A percentile compares a stretch with the other conserved stretches of the same genome.
Conservation (phyloP, 2,113 vertebrate species). For the Cephalopterus ornatus region DNA sequence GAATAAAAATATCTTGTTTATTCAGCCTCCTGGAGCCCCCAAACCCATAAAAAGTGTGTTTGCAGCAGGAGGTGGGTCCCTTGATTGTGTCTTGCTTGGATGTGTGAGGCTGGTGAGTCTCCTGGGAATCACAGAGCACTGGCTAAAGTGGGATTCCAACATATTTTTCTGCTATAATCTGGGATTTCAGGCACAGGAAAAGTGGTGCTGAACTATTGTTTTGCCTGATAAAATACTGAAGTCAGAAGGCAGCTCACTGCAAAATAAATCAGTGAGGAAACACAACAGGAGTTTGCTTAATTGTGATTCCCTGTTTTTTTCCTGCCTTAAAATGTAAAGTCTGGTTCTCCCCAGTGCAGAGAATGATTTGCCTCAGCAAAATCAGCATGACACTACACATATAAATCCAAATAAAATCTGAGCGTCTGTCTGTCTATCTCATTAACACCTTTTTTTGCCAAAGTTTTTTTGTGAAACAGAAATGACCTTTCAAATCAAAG, state of each 20-base stretch:
- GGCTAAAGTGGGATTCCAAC: background rate
- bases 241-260: background rate
- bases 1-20: background rate
- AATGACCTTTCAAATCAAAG: background rate
- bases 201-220: background rate
- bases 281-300: background rate
- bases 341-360: background rate
- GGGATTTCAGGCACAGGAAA: background rate
- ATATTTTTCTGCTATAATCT: background rate
- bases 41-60: background rate
- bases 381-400: background rate
- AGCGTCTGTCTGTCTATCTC: background rate
- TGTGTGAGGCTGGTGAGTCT: background rate
- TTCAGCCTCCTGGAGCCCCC: background rate
- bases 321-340: background rate
- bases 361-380: background rate
- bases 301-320: background rate
- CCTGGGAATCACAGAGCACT: background rate
- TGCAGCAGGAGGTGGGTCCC: background rate
- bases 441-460: background rate
- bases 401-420: background rate
- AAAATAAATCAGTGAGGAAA: background rate
- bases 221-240: background rate
- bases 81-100: background rate
- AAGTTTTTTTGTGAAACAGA: background rate